These are phyloP conservation scores for Metalampra italica DNA, from an alignment of 2,888 invertebrate genomes.

Conservation along the genomic window DNA sequence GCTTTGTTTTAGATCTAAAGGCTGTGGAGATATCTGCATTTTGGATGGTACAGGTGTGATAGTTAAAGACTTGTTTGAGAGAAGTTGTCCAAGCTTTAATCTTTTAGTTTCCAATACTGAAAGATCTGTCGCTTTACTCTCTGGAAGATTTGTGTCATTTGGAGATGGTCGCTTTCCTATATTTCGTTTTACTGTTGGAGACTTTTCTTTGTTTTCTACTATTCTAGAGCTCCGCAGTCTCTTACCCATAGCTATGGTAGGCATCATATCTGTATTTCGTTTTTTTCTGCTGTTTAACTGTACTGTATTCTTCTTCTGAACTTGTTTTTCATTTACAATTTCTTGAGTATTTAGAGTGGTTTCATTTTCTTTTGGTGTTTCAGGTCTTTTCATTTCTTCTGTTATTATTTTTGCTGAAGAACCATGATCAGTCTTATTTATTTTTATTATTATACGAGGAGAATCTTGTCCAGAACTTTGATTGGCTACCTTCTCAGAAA, in stretches of 20 bases:
- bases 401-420: constrained; percentile 71
- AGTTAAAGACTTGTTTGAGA: constrained; percentile 59
- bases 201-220: constrained; percentile 55
- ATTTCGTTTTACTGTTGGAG: constrained; percentile 38
- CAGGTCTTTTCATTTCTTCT: constrained; percentile 53
- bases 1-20: constrained; percentile 47
- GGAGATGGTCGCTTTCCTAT: constrained; percentile 49
- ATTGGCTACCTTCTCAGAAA: constrained; percentile 55
- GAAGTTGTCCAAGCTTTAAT: constrained; percentile 63
- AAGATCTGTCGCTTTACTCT: constrained; percentile 51
- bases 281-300: constrained; percentile 50
- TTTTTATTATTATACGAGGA: constrained; percentile 81
- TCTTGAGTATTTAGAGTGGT: constrained; percentile 46
- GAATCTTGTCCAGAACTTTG: constrained; percentile 72
- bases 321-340: constrained; percentile 43
- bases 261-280: constrained; percentile 32
- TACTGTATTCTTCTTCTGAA: constrained; percentile 41
- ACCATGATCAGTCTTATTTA: constrained; percentile 80
- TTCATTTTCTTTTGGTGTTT: constrained; percentile 33
- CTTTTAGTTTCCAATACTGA: constrained; percentile 60
- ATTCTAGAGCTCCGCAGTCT: constrained; percentile 65
- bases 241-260: constrained; percentile 53
- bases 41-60: constrained; percentile 53
- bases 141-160: constrained; percentile 41
- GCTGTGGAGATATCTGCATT: constrained; percentile 42